phyloP scores from a whole-genome alignment of 2,888 invertebrate species.

The Alsophila aescularia region DNA sequence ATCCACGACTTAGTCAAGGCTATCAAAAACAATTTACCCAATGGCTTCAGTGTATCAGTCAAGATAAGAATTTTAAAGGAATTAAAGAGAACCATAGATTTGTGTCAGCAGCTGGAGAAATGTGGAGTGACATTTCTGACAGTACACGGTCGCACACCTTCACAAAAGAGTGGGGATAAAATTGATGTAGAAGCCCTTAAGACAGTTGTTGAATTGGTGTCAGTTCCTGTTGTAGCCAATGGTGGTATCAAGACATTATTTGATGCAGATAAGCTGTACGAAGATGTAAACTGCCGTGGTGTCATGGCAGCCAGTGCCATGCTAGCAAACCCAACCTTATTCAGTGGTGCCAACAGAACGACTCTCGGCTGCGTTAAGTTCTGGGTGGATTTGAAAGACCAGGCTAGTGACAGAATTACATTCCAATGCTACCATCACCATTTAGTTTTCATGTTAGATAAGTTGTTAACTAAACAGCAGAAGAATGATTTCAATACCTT shows the following conservation, averaged over 20 bases:
- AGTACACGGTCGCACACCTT: constrained; percentile 95
- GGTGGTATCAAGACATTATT: constrained; percentile 92
- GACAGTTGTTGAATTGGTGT: constrained; percentile 88
- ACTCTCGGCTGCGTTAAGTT: constrained; percentile 91
- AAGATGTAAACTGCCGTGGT: constrained; percentile 89
- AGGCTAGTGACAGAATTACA: constrained; percentile 85
- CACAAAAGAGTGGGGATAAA: constrained; percentile 90
- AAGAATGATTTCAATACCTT: constrained; percentile 92
- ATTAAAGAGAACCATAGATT: constrained; percentile 88
- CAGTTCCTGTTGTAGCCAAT: constrained; percentile 95
- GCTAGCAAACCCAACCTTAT: constrained; percentile 95
- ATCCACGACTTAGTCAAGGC: constrained; percentile 92
- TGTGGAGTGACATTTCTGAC: constrained; percentile 95
- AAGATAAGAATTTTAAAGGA: constrained; percentile 94
- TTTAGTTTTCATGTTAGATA: constrained; percentile 97
- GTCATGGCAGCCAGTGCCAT: constrained; percentile 97
- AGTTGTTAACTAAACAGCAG: constrained; percentile 88
- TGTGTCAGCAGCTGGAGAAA: constrained; percentile 91
- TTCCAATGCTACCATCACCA: constrained; percentile 98
- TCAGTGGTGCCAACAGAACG: constrained; percentile 88
- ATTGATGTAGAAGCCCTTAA: constrained; percentile 89
- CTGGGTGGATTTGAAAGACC: constrained; percentile 90
- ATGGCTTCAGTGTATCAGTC: constrained; percentile 93
- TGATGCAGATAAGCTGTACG: constrained; percentile 88
- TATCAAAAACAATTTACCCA: constrained; percentile 88